Percentiles rank a stretch among this genome's conserved stretches.
These are phyloP conservation scores for Lepisosteus osseus DNA, from an alignment of 2,113 vertebrate species.

Conservation along the genomic window DNA sequence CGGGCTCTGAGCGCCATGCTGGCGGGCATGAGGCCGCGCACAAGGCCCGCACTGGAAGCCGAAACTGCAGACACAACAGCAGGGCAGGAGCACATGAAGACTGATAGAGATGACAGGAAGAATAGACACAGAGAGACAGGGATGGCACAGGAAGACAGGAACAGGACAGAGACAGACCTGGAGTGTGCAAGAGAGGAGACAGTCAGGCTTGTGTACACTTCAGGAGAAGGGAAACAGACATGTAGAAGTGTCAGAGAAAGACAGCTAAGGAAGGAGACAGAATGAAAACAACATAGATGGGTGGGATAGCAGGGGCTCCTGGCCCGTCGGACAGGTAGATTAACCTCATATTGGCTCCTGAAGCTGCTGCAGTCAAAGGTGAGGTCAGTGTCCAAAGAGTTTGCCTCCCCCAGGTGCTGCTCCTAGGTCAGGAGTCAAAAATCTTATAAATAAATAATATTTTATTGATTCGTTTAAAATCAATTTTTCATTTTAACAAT, in stretches of 20 bases:
- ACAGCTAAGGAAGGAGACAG: neutral
- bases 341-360: constrained; percentile 29
- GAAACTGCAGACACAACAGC: neutral
- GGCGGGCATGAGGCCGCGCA: neutral
- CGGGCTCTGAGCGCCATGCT: neutral
- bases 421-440: neutral
- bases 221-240: neutral
- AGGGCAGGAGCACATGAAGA: neutral
- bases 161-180: neutral
- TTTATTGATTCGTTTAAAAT: too few relatives aligned
- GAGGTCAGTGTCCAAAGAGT: neutral
- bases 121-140: neutral
- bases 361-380: constrained; percentile 21
- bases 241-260: neutral
- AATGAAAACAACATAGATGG: neutral
- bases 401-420: neutral
- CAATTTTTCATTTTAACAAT: too few relatives aligned
- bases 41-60: neutral
- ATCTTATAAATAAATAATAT: too few relatives aligned
- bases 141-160: neutral
- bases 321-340: neutral
- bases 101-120: neutral
- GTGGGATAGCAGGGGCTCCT: neutral
- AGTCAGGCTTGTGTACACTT: too few relatives aligned
- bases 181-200: too few relatives aligned